Percentiles rank a stretch among this genome's conserved stretches.
These are phyloP conservation scores for Trichogramma evanescens DNA, from an alignment of 2,888 invertebrate genomes.

Conservation along the genomic window DNA sequence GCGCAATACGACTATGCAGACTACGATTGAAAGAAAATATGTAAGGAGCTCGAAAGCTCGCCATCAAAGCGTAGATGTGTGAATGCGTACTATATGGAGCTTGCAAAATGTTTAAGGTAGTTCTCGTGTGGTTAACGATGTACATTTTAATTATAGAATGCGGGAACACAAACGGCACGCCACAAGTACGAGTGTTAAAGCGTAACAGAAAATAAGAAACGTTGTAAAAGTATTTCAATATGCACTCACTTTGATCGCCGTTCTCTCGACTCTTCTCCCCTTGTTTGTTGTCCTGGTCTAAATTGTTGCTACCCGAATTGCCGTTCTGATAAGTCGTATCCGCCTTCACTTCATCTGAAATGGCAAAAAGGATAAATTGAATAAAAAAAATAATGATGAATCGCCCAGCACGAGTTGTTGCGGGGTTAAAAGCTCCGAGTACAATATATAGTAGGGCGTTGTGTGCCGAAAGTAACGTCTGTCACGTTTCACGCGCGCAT, in stretches of 20 bases:
- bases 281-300: conserved; percentile 7
- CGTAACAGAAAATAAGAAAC: background rate
- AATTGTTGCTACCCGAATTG: conserved; percentile 15
- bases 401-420: background rate
- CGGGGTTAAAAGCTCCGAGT: too few relatives aligned
- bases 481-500: background rate
- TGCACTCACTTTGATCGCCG: conserved; percentile 29
- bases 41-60: too few relatives aligned
- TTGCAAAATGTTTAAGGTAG: too few relatives aligned
- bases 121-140: too few relatives aligned
- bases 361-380: conserved; percentile 6
- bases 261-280: conserved; percentile 19
- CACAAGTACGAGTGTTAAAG: too few relatives aligned
- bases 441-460: background rate
- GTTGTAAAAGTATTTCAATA: background rate
- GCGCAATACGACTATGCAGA: too few relatives aligned
- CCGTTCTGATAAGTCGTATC: conserved; percentile 39
- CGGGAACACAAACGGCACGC: too few relatives aligned
- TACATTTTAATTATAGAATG: too few relatives aligned
- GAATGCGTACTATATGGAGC: too few relatives aligned
- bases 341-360: conserved; percentile 41
- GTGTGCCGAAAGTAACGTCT: background rate
- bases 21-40: too few relatives aligned
- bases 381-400: background rate
- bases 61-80: too few relatives aligned